Base-by-base conservation (phyloP, 2,888 invertebrate genomes). In the Platycnemis pennipes region DNA sequence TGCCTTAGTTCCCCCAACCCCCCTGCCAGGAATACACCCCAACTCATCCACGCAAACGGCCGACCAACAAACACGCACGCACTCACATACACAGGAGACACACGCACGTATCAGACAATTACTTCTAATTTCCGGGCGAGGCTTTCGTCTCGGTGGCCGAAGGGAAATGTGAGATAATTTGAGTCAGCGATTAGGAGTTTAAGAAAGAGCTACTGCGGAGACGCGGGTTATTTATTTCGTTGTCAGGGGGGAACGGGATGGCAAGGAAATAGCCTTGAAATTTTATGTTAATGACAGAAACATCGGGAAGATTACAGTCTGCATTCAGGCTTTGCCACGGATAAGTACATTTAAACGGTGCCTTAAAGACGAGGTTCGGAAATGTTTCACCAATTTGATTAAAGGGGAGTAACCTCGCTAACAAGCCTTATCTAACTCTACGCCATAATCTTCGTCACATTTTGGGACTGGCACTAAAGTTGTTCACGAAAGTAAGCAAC, bases 141-240 rank as follows among this genome's bases (percentile, higher is more conserved):
- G 37, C 16, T 31, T 37, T 37, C 37, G 31, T 13, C 37, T 77
- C 37, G 8, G 5, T 26, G 22, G 22, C 22, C 4, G 1, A 37
- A 16, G 16, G 13, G 37, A 37, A 37, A 37, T 11, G 69, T 11
- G 37, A 16, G 77, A 11, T 77, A 77, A 77, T 77, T 77, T 77
- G 77, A 77, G 77, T 37, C 77, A 16, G 37, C 77, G 77, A 37
- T 77, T 77, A 77, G 77, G 77, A 77, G n/a, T n/a, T 77, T 77
- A 37, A 31, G 77, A 37, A 77, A 77, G 31, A 37, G 77, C 77
- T 77, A 77, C 77, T 26, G 37, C 11, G 77, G 37, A 31, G 77
- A 37, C 37, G 37, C 37, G 1, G 13, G 37, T 13, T 77, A 77
- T 37, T 77, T 77, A 77, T 77, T 77, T 37, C 37, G 77, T 77